These are phyloP conservation scores for Crenichthys baileyi DNA, from an alignment of 2,797 vertebrate genomes.

Conservation along the genomic window DNA sequence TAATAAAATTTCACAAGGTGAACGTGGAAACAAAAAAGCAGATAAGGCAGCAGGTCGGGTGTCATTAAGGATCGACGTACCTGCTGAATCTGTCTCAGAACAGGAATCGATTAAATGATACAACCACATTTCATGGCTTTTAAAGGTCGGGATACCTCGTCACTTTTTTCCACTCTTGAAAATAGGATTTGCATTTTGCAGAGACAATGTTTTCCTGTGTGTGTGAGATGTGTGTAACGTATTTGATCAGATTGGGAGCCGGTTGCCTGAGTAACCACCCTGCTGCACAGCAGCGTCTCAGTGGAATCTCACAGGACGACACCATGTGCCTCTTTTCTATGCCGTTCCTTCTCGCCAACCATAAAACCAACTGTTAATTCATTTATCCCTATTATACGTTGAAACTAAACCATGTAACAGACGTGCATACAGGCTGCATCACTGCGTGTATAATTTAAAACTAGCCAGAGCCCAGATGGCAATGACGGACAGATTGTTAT, in stretches of 20 bases:
- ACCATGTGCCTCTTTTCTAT: slow-evolving; percentile 34
- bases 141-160: slow-evolving; percentile 50
- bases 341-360: slow-evolving; percentile 45
- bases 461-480: slow-evolving; percentile 43
- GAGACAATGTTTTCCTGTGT: slow-evolving; percentile 48
- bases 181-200: slow-evolving; percentile 62
- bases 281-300: slow-evolving; percentile 24
- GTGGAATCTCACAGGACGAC: slow-evolving; percentile 25
- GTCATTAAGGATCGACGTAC: slow-evolving; percentile 40
- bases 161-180: slow-evolving; percentile 31
- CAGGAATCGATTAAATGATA: slow-evolving; percentile 60
- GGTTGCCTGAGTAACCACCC: slow-evolving; percentile 57
- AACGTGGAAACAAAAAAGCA: slow-evolving; percentile 26
- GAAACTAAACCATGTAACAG: slow-evolving; percentile 65
- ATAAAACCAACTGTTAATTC: no score
- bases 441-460: slow-evolving; percentile 70
- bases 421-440: slow-evolving; percentile 63
- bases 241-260: slow-evolving; percentile 40
- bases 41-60: slow-evolving; percentile 5
- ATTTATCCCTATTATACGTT: no score
- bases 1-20: slow-evolving; percentile 30
- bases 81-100: slow-evolving; percentile 47
- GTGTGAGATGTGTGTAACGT: slow-evolving; percentile 49
- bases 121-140: slow-evolving; percentile 15
- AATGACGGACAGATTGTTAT: no score